Evolutionary conservation across 2,888 invertebrate genomes (phyloP).

Genomic region (Gymnocheta viridis): DNA sequence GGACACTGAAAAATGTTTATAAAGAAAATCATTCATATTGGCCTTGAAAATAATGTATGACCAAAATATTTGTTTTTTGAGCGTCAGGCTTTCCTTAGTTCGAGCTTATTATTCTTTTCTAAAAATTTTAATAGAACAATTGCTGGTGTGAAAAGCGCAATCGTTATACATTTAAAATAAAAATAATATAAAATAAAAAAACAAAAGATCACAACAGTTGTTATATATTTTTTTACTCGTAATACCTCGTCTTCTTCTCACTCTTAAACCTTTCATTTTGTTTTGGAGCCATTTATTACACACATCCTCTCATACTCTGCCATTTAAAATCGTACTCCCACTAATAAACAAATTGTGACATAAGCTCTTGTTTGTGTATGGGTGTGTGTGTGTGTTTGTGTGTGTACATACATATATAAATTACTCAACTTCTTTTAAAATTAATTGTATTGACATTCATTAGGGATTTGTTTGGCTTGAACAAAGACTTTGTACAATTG

Average conservation of each 20-base stretch:
- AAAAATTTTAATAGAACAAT: background rate
- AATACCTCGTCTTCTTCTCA: background rate
- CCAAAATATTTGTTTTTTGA: background rate
- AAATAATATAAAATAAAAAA: background rate
- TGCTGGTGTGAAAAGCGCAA: slow-evolving; percentile 25
- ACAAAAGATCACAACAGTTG: too few species aligned
- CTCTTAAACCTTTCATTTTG: slow-evolving; percentile 34
- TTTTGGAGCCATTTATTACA: slow-evolving; percentile 26
- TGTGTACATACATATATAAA: background rate
- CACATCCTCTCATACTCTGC: background rate
- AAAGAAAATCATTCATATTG: too few species aligned
- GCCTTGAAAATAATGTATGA: too few species aligned
- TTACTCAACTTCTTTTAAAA: slow-evolving; percentile 62
- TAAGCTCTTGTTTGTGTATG: background rate
- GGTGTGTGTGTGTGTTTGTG: background rate
- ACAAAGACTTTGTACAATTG: slow-evolving; percentile 51
- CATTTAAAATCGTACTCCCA: slow-evolving; percentile 25
- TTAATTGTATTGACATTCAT: slow-evolving; percentile 69
- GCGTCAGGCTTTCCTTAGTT: background rate
- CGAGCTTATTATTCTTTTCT: background rate
- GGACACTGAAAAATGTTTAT: too few species aligned
- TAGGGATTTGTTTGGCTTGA: slow-evolving; percentile 57
- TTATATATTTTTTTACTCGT: background rate
- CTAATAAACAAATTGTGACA: slow-evolving; percentile 15
- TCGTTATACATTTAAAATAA: background rate